Percentiles rank a stretch among this genome's conserved stretches.
These are phyloP conservation scores for Luidia sarsii DNA, from an alignment of 53 echinoderm and acorn worm species.

Conservation along the genomic window DNA sequence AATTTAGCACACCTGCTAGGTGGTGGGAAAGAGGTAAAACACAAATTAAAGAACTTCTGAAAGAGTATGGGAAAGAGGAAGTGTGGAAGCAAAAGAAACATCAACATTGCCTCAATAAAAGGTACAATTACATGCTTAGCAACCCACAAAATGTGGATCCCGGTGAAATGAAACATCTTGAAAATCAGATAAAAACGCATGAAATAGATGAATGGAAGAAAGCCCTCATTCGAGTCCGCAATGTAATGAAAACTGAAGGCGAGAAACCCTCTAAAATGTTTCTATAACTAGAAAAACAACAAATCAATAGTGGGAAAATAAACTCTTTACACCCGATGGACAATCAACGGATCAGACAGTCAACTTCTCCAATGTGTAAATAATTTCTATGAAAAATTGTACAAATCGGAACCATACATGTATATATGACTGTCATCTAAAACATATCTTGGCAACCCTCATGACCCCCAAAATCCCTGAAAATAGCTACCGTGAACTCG, in stretches of 20 bases:
- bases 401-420: too few relatives aligned
- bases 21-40: background rate
- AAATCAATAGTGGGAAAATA: background rate
- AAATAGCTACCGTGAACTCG: too few relatives aligned
- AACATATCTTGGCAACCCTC: too few relatives aligned
- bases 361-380: too few relatives aligned
- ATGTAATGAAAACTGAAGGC: too few relatives aligned
- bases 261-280: constrained; percentile 1
- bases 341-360: too few relatives aligned
- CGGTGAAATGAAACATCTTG: background rate
- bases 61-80: constrained; percentile 14
- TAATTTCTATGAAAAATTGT: too few relatives aligned
- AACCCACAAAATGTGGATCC: background rate
- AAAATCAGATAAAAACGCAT: background rate
- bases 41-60: background rate
- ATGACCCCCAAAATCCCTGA: too few relatives aligned
- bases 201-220: constrained; percentile 12
- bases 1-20: background rate
- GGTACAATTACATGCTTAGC: background rate
- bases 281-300: constrained; percentile 10
- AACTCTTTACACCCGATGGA: too few relatives aligned
- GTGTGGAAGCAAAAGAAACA: background rate
- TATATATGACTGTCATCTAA: too few relatives aligned
- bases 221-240: background rate
- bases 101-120: background rate